Evolutionary conservation across 2,113 vertebrate genomes (phyloP), one percentile per base, ranked within the genome.

Genomic region (Numenius arquata): DNA sequence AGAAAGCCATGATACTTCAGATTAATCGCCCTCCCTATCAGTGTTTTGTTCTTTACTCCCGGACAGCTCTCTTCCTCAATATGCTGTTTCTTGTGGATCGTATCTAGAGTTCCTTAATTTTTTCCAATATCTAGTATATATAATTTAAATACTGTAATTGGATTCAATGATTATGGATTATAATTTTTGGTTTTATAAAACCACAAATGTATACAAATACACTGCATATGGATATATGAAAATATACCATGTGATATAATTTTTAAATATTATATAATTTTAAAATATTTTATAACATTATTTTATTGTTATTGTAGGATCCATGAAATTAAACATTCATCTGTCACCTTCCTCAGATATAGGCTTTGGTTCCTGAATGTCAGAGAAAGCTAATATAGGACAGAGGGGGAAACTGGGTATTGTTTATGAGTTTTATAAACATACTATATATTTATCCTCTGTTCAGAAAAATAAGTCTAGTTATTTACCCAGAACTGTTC

Each of bases 1-100:
- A 84, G 88, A 85, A 92, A 83, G 13, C 22, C 12, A 19, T 74
- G 41, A 30, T 89, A 5, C 59, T 67, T 84, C 61, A 65, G 47
- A 61, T 43, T 12, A 62, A 56, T 65, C 2, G 0, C 34, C 36
- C 34, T 72, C 30, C 30, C 48, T 52, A 9, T n/a, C 45, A 29
- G 45, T 40, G 27, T 65, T 76, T 58, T 73, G 14, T 34, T 58
- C 36, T 66, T 50, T 45, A 38, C 66, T 92, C 92, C 82, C 58
- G 8, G n/a, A 70, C 63, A 74, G 38, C 15, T 86, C 41, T 90
- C 19, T 48, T 82, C 32, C 63, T 48, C 50, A 18, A 30, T 56
- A 32, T 0, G 0, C 12, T 84, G 6, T 38, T 94, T 89, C 71
- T 59, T n/a, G 15, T 38, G 59, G 32, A 27, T 77, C 0, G 0